Evolutionary conservation across 1,140 invertebrate species (phyloP), one percentile per base, ranked within the genome.

Genomic region (Amyelois transitella): DNA sequence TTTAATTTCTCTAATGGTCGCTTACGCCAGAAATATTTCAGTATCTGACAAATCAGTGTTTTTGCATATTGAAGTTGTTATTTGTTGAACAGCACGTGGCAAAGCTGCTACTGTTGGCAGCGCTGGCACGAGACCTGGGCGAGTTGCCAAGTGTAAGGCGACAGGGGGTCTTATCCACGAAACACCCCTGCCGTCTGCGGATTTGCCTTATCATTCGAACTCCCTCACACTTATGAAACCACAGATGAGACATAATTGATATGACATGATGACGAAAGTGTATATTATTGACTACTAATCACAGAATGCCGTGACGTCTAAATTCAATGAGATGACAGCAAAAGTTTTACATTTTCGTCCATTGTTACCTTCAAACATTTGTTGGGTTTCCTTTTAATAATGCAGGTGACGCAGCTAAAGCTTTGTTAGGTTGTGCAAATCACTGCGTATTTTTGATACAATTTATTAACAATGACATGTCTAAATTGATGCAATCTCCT

Each of bases 341-440:
- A 56, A 56, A 56, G 55, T 56, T 51, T 56, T 22, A 18, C 52
- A 43, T 18, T 54, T 54, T 14, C 17, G 43, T 53, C 38, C 20
- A 14, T 38, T 38, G 12, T 38, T 38, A 14, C 7, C 25, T 28
- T 8, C 25, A 14, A 20, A 44, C 12, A 22, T 38, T 20, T 44
- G 8, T 38, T 14, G 32, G 1, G 17, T 8, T 38, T 38, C 32
- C 22, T 14, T 2, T 4, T 14, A 14, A 38, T 38, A 32, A 6
- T 6, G 25, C 10, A n/a, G 25, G 12, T 32, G 25, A 32, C 8
- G 2, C 2, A 32, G 8, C 25, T 32, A 6, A 6, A 32, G 25
- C 12, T 32, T 32, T 32, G 8, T 32, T 6, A 32, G 25, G 2
- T 1, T 32, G 25, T 32, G 25, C 25, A 32, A 32, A 12, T 32